These are phyloP conservation scores for Aplodontia rufa DNA, from an alignment of 2,113 vertebrate genomes.

Conservation along the genomic window DNA sequence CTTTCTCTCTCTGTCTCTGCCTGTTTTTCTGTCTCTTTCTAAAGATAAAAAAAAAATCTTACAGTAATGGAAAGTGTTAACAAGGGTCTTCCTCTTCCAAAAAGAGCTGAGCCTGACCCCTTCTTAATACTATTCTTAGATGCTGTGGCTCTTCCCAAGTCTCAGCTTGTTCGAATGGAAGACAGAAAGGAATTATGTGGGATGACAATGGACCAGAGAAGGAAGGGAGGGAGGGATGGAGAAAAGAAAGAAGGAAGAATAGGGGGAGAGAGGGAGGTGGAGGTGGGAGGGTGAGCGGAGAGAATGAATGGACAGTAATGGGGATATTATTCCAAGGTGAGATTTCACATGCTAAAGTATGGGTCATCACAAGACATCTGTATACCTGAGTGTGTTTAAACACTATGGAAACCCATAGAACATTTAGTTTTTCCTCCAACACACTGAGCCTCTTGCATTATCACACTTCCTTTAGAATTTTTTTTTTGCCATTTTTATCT, in stretches of 20 bases:
- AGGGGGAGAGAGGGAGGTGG: too few species aligned
- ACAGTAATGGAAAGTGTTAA: too few species aligned
- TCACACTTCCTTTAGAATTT: background rate
- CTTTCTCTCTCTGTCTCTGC: too few species aligned
- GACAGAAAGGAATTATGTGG: background rate
- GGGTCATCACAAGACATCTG: background rate
- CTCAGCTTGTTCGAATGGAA: background rate
- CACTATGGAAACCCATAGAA: background rate
- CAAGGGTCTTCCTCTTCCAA: too few species aligned
- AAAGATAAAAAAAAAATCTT: too few species aligned
- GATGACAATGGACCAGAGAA: background rate
- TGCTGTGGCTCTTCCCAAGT: background rate
- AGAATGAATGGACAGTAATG: background rate
- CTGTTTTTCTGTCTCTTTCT: too few species aligned
- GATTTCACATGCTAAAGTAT: background rate
- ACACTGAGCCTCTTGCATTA: background rate
- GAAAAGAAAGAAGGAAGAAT: too few species aligned
- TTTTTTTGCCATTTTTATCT: slow-evolving; percentile 94
- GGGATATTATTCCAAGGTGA: background rate
- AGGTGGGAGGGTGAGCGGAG: too few species aligned
- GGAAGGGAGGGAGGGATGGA: fast-evolving
- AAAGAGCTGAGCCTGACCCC: background rate
- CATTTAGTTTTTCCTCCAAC: background rate
- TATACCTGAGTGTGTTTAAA: background rate
- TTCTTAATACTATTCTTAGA: background rate